Evolutionary conservation across 2,113 vertebrate genomes (phyloP).

Genomic region (Sterna hirundo): DNA sequence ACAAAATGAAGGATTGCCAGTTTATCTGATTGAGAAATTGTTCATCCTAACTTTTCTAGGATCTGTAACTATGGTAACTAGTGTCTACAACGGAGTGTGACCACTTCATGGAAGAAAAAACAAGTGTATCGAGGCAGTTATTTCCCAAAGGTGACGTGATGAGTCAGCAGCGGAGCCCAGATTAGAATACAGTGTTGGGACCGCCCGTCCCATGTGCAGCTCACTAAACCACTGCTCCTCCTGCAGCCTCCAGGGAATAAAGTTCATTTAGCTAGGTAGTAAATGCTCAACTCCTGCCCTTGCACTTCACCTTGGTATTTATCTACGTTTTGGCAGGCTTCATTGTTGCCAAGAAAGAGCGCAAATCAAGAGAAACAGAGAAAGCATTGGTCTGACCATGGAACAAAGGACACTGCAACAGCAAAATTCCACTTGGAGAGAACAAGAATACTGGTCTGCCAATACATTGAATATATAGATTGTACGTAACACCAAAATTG

Average conservation of each 20-base stretch:
- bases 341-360: background rate
- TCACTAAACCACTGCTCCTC: background rate
- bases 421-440: background rate
- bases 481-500: background rate
- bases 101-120: background rate
- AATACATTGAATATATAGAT: accelerated
- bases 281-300: background rate
- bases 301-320: background rate
- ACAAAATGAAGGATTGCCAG: background rate
- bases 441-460: background rate
- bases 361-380: background rate
- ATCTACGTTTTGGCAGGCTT: background rate
- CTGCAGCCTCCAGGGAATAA: background rate
- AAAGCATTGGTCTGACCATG: background rate
- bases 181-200: background rate
- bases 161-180: constrained; percentile 1
- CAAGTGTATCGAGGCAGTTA: background rate
- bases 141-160: background rate
- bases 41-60: background rate
- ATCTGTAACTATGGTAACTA: background rate
- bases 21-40: background rate
- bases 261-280: background rate
- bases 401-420: background rate
- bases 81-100: background rate
- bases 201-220: background rate